Percentiles rank a stretch among this genome's conserved stretches.
These are phyloP conservation scores for Xenopus laevis DNA, from an alignment of 2,113 vertebrate genomes.

Conservation along the genomic window DNA sequence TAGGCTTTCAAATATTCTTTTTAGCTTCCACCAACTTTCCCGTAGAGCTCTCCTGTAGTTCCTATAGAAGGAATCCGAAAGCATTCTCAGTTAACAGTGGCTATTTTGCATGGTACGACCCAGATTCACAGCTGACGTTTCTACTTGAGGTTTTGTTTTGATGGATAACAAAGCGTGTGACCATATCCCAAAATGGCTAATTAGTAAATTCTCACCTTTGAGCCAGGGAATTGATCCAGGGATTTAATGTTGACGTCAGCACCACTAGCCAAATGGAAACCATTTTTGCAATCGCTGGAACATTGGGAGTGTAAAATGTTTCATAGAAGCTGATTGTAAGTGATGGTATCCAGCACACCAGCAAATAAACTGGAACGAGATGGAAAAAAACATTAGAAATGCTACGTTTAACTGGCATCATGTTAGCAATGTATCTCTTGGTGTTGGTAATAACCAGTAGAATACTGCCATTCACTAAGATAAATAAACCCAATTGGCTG, in stretches of 20 bases:
- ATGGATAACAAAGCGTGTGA: too few relatives aligned
- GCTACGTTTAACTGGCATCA: too few relatives aligned
- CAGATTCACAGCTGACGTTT: too few relatives aligned
- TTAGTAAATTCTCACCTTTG: slow-evolving; percentile 58
- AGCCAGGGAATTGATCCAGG: slow-evolving; percentile 66
- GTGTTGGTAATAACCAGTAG: too few relatives aligned
- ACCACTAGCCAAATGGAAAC: slow-evolving; percentile 63
- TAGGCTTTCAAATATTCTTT: slow-evolving; percentile 34
- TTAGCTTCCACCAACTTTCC: slow-evolving; percentile 50
- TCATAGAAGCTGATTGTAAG: slow-evolving; percentile 64
- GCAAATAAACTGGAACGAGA: slow-evolving; percentile 55
- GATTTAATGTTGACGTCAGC: slow-evolving; percentile 65
- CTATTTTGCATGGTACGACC: too few relatives aligned
- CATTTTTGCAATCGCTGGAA: slow-evolving; percentile 45
- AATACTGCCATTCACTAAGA: too few relatives aligned
- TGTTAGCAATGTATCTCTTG: too few relatives aligned
- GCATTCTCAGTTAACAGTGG: background rate
- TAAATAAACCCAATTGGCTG: too few relatives aligned
- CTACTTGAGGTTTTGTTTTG: too few relatives aligned
- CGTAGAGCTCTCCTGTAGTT: slow-evolving; percentile 55
- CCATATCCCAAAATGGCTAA: too few relatives aligned
- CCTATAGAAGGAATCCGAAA: slow-evolving; percentile 38
- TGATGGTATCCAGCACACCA: slow-evolving; percentile 69
- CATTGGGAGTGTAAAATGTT: slow-evolving; percentile 52
- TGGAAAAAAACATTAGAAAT: background rate